Percentiles rank a stretch among this genome's conserved stretches.
phyloP scores from a whole-genome alignment of 2,113 vertebrate genomes.

The Cariama cristata region DNA sequence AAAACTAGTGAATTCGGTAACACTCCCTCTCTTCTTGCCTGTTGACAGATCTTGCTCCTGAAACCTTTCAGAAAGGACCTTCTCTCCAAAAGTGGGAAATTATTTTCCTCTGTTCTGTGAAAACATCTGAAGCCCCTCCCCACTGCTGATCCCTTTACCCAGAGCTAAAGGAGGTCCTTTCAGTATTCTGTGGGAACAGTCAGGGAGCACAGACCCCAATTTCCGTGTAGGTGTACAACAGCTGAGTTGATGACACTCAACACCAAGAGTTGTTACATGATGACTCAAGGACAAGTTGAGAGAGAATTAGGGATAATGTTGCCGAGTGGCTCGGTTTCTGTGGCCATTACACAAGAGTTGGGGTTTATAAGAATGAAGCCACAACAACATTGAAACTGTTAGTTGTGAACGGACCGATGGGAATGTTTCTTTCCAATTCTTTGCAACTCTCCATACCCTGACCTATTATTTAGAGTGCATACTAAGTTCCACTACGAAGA shows the following conservation, averaged over 20 bases:
- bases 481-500: background rate
- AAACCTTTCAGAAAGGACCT: background rate
- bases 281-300: background rate
- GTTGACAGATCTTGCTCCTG: background rate
- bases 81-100: background rate
- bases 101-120: background rate
- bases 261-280: background rate
- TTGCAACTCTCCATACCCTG: background rate
- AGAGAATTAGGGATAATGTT: background rate
- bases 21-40: background rate
- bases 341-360: background rate
- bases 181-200: background rate
- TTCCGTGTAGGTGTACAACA: background rate
- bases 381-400: background rate
- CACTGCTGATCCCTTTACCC: background rate
- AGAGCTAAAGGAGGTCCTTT: background rate
- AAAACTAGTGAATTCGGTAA: too few species aligned
- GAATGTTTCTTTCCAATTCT: background rate
- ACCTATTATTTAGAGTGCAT: background rate
- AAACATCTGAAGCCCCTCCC: background rate
- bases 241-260: background rate
- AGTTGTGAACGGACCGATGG: background rate
- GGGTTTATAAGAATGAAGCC: background rate
- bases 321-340: background rate
- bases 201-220: fast-evolving